Evolutionary conservation across 2,888 invertebrate genomes (phyloP).

Genomic region (Anagyrus pseudococci): DNA sequence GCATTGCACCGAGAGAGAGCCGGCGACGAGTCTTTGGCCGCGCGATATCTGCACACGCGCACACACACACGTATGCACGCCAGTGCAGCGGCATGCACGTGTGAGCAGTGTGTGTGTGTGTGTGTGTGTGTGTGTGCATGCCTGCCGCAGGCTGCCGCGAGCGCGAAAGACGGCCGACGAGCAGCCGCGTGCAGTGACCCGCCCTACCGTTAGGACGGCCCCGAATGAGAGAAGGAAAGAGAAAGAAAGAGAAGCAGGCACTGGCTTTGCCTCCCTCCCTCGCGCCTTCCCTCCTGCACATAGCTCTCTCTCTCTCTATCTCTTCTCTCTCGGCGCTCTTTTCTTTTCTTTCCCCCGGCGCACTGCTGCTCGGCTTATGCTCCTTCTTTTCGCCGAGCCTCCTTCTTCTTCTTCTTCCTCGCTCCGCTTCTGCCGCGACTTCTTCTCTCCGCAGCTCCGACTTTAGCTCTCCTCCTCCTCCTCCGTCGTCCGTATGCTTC

Average conservation of each 20-base stretch:
- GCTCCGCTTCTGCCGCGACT: not conserved
- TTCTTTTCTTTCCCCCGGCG: too few species aligned
- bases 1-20: conserved; percentile 54
- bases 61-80: too few species aligned
- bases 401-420: conserved; percentile 13
- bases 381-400: conserved; percentile 18
- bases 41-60: conserved; percentile 53
- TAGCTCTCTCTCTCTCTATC: conserved; percentile 28
- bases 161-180: conserved; percentile 32
- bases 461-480: not conserved
- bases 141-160: conserved; percentile 14
- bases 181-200: conserved; percentile 61
- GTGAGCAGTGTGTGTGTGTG: not conserved
- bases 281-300: conserved; percentile 36
- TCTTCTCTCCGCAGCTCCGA: not conserved
- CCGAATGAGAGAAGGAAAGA: conserved; percentile 59
- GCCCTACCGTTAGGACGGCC: conserved; percentile 63
- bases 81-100: not conserved
- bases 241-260: conserved; percentile 32
- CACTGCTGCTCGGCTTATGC: too few species aligned
- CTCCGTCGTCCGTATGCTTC: not conserved
- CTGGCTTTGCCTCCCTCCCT: not conserved
- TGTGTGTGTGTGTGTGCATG: conserved; percentile 1
- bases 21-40: conserved; percentile 55
- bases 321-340: conserved; percentile 39